Base-by-base conservation (phyloP, 2,113 vertebrate genomes). In the Cryptotis parvus region DNA sequence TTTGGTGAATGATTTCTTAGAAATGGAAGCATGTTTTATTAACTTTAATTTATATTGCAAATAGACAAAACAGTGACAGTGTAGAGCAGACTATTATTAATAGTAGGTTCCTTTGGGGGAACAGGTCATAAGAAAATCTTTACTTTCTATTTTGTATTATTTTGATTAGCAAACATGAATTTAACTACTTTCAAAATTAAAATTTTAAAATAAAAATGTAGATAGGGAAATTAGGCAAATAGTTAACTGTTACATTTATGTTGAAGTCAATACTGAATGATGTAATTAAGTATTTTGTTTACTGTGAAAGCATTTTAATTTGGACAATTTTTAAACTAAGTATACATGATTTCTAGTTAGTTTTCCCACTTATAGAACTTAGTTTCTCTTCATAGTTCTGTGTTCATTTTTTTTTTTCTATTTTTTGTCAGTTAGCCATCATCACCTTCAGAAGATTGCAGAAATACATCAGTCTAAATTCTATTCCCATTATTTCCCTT, bases 1-100 rank as follows among this genome's bases (percentile, higher is more conserved):
- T 85, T 37, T 84, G 63, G 61, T 74, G 49, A 92, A 45, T 41
- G 9, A 66, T 92, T 92, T 93, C 77, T 84, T 87, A 69, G 76
- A 61, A 75, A 31, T 45, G 20, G 9, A 35, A 74, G 55, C 0
- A 2, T 90, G 49, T 45, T 52, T 82, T 89, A 65, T 26, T 87
- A 14, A 79, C 78, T 85, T 61, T 55, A 27, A 22, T 82, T 91
- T 72, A 31, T 66, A 29, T 61, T 74, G 31, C 4, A 26, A 4
- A 31, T 29, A 12, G 77, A 78, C 43, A 58, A 45, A 27, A 65
- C 24, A 39, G 15, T 63, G 90, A 65, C 33, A 39, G 52, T 69
- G 55, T 65, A 43, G 3, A 35, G 20, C 43, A 84, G 41, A 65
- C 37, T 41, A 37, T 8, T 37, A 43, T 8, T 37, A 43, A 68